These are phyloP conservation scores for Anabacerthia variegaticeps DNA, from an alignment of 2,797 vertebrate genomes.

Conservation along the genomic window DNA sequence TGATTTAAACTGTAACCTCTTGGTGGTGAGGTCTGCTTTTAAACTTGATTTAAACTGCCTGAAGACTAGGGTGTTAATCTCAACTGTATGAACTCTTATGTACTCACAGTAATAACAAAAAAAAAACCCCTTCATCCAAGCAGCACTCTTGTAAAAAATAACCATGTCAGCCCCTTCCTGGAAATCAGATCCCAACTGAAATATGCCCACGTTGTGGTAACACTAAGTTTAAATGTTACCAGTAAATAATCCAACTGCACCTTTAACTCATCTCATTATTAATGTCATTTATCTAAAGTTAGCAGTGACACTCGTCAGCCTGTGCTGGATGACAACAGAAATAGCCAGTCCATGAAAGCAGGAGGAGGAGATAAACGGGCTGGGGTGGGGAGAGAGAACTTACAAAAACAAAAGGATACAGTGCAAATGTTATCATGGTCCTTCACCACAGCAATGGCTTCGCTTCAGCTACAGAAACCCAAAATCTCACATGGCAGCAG, in stretches of 20 bases:
- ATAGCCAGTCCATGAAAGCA: background rate
- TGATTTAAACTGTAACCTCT: background rate
- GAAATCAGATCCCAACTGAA: background rate
- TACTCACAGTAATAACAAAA: background rate
- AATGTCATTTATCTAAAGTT: background rate
- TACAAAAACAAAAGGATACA: background rate
- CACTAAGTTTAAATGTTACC: background rate
- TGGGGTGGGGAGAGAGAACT: background rate
- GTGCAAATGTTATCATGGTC: background rate
- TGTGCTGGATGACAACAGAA: background rate
- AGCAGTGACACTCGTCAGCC: background rate
- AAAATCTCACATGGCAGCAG: background rate
- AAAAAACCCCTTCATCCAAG: background rate
- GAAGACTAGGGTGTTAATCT: background rate
- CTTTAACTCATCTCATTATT: slow-evolving; percentile 4
- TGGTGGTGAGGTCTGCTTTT: background rate
- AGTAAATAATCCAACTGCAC: background rate
- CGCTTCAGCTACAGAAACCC: background rate
- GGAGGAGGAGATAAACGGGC: background rate
- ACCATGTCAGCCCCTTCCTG: background rate
- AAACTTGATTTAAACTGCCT: background rate
- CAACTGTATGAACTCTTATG: background rate
- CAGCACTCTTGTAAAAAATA: background rate
- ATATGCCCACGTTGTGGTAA: background rate
- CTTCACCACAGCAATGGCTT: background rate